Conservation (phyloP, 2,113 vertebrate species). For the Pluvianellus socialis region DNA sequence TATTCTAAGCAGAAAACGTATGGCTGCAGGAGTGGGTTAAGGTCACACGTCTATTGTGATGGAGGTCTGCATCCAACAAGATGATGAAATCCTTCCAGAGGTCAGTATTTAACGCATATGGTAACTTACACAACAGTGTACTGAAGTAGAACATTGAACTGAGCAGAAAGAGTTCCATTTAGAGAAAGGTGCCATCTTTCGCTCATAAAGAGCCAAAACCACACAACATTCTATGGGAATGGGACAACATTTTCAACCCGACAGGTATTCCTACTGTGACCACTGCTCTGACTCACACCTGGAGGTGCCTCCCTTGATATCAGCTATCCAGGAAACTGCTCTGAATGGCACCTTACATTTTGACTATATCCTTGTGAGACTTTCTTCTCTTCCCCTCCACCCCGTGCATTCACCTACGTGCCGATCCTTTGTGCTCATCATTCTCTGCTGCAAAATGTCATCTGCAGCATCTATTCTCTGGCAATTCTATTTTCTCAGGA, state of each 20-base stretch:
- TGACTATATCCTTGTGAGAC: neutral
- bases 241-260: neutral
- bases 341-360: no score
- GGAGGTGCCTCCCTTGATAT: neutral
- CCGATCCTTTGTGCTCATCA: fast-evolving
- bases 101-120: neutral
- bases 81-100: neutral
- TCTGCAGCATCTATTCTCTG: neutral
- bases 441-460: neutral
- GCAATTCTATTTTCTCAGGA: neutral
- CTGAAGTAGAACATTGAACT: neutral
- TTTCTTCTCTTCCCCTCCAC: neutral
- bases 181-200: neutral
- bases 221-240: fast-evolving
- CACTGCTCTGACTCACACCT: fast-evolving
- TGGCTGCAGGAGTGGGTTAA: neutral
- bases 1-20: neutral
- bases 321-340: neutral
- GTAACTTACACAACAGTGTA: neutral
- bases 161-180: neutral
- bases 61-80: neutral
- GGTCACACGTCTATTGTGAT: neutral
- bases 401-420: fast-evolving
- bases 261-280: fast-evolving
- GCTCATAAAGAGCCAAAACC: neutral